Conservation (phyloP, 2,113 vertebrate genomes). For the Percopsis transmontana region DNA sequence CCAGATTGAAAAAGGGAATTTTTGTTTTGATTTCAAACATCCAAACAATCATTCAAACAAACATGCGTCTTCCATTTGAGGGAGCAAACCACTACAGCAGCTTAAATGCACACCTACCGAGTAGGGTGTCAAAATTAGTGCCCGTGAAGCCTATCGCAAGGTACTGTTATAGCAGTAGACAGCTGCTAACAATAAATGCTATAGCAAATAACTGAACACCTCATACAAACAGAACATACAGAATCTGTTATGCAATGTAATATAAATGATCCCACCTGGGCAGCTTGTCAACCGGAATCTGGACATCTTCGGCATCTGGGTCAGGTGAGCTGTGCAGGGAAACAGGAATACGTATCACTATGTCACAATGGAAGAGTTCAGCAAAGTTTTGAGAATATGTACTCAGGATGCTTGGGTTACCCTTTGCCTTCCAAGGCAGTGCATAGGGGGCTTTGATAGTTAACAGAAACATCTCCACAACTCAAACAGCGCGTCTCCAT, state of each 20-base stretch:
- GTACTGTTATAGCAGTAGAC: too few species aligned
- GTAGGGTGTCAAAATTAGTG: too few species aligned
- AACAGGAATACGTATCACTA: constrained; percentile 21
- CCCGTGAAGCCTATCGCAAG: too few species aligned
- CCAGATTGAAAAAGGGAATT: constrained; percentile 5
- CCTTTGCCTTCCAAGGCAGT: constrained; percentile 86
- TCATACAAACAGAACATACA: not conserved
- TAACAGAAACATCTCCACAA: constrained; percentile 84
- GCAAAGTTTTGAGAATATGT: not conserved
- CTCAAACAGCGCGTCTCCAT: constrained; percentile 93
- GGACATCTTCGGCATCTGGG: constrained; percentile 78
- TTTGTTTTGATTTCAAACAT: not conserved
- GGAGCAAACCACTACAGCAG: too few species aligned
- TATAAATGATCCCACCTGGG: constrained; percentile 82
- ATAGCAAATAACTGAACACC: too few species aligned
- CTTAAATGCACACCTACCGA: too few species aligned
- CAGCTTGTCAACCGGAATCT: constrained; percentile 87
- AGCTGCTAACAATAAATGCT: too few species aligned
- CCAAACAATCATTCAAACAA: too few species aligned
- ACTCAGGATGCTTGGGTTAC: constrained; percentile 68
- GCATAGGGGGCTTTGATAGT: constrained; percentile 90
- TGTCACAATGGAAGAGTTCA: not conserved
- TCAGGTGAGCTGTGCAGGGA: constrained; percentile 81
- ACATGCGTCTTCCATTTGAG: too few species aligned
- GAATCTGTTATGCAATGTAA: not conserved